Evolutionary conservation across 2,888 invertebrate genomes (phyloP), one percentile per base, ranked within the genome.

Genomic region (Thecophora atra): DNA sequence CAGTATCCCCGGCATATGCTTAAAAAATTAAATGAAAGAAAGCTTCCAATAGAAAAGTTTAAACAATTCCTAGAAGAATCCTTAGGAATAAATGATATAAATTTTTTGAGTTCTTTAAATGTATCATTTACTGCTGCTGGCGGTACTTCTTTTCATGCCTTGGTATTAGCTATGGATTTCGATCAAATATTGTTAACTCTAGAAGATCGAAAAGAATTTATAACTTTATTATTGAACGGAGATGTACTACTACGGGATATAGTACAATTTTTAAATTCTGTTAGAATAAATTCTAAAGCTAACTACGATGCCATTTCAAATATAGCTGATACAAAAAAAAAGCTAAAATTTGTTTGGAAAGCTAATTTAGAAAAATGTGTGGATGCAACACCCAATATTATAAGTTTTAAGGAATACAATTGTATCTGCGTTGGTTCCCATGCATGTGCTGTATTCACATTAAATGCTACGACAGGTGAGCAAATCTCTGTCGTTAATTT

Each of bases 381-480:
- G 13, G 96, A 96, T 88, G 92, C 94, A 11, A 90, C 94, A 17
- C 93, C 94, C 24, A 87, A 89, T 67, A 89, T 89, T 77, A 84
- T 82, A 78, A 26, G 17, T 42, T 42, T 6, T 6, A 21, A 17
- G 26, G 78, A 82, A 44, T 80, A 79, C 7, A 86, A 75, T 3
- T 78, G 86, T 70, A 87, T 89, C 5, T 88, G 89, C 51, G 89
- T 92, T 73, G 93, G 93, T 7, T 91, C 92, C 65, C 96, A 96
- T 86, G 93, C 95, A 0, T 91, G 93, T 62, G 87, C 89, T 75
- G 88, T 96, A 73, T 86, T 88, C 28, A 89, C 92, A 26, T 80
- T 93, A 47, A 87, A 91, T 76, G 86, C 89, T 0, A 77, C 84
- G 21, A 88, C 87, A 47, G 92, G 93, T 0, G 60, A 80, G 6